Evolutionary conservation across 1,140 invertebrate genomes (phyloP).

Genomic region (Lethrus apterus): DNA sequence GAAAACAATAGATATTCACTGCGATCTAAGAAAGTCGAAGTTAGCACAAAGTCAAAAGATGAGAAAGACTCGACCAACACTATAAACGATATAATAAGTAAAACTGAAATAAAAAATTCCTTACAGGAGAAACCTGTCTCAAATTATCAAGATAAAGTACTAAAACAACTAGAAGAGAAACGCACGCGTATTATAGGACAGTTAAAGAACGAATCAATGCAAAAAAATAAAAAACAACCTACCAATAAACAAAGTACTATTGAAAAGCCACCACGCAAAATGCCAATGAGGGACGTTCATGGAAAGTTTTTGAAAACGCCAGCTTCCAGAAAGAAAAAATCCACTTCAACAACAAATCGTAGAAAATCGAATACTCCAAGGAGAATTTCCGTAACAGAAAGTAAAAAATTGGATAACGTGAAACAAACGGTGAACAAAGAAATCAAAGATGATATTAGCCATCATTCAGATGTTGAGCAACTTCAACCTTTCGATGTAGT

Average conservation of each 20-base stretch:
- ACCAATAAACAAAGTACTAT: slow-evolving; percentile 3
- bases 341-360: background rate
- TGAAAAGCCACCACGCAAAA: background rate
- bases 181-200: slow-evolving; percentile 19
- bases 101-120: slow-evolving; percentile 4
- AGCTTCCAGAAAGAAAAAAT: background rate
- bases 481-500: slow-evolving; percentile 17
- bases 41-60: background rate
- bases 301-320: background rate
- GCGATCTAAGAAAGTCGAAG: background rate
- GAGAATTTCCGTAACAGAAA: background rate
- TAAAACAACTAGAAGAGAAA: slow-evolving; percentile 19
- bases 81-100: slow-evolving; percentile 2
- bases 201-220: slow-evolving; percentile 14
- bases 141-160: slow-evolving; percentile 8
- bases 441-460: slow-evolving; percentile 6
- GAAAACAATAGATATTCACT: slow-evolving; percentile 10
- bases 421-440: background rate
- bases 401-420: background rate
- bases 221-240: slow-evolving; percentile 2
- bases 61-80: background rate
- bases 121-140: slow-evolving; percentile 5
- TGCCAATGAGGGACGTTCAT: background rate
- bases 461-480: slow-evolving; percentile 11
- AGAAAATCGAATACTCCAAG: slow-evolving; percentile 2